Evolutionary conservation across 2,888 invertebrate genomes (phyloP), one percentile per base, ranked within the genome.

Genomic region (Neria commutata): DNA sequence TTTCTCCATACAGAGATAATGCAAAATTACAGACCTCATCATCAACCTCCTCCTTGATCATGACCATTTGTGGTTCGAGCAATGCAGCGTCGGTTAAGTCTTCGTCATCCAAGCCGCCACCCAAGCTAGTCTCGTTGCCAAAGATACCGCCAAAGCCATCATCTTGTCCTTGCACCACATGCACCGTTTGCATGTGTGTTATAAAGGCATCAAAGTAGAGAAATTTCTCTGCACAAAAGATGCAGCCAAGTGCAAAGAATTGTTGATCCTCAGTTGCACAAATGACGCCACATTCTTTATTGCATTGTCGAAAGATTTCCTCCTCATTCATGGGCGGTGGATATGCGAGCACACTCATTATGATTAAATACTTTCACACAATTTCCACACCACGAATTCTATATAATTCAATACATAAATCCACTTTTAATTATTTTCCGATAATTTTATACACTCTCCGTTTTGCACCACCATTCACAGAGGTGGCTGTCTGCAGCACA

Each of bases 191-290:
- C 70, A 77, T 75, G 58, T 77, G 77, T 5, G 70, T 72, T 37
- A 77, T 76, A 56, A 78, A 77, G 19, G 77, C 76, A 68, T 77
- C 77, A 52, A 77, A 77, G 58, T 77, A 77, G 17, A 77, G 70
- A 68, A 77, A 77, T 63, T 76, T 78, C n/a, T 76, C 76, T 54
- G 69, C 65, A 65, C 77, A 77, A 34, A 70, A 68, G 3, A 70
- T 64, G 47, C 77, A 77, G 17, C 72, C 66, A 47, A 77, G 59
- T 1, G 76, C 77, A 48, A 77, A 77, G 59, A 71, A 78, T 64
- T 78, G 77, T 60, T 75, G 75, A 62, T 77, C 77, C 58, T 75
- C 78, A 5, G 78, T 77, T 52, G 78, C 71, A 62, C 75, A 73
- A 52, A 77, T 77, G 58, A 78, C 68, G 56, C 77, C 77, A 64